Evolutionary conservation across 1,140 invertebrate species (phyloP).

Genomic region (Camponotus floridanus): DNA sequence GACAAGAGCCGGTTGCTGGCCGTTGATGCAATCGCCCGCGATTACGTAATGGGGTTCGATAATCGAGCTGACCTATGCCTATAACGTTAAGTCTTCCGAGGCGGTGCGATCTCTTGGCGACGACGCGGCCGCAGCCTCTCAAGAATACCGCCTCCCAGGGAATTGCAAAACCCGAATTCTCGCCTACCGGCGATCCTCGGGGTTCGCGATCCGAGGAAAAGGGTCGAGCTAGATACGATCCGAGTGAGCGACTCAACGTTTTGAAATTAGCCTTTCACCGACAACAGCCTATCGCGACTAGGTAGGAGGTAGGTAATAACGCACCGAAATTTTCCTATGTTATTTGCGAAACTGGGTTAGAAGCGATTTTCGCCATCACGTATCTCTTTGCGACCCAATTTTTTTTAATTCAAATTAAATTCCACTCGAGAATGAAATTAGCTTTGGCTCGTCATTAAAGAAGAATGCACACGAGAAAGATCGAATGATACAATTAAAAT

Average conservation of each 20-base stretch:
- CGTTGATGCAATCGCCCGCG: conserved; percentile 24
- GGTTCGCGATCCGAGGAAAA: background rate
- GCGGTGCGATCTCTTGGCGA: background rate
- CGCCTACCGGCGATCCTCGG: too few relatives aligned
- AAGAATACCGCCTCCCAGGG: background rate
- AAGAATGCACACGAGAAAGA: too few relatives aligned
- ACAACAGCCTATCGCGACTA: background rate
- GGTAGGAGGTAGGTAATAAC: background rate
- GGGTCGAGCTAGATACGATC: background rate
- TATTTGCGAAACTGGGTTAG: conserved; percentile 6
- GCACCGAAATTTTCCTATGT: conserved; percentile 9
- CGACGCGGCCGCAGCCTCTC: background rate
- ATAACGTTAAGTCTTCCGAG: background rate
- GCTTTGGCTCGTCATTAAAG: too few relatives aligned
- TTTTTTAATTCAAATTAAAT: background rate
- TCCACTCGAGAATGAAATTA: background rate
- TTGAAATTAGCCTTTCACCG: conserved; percentile 39
- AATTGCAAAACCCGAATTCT: conserved; percentile 1
- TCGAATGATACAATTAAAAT: background rate
- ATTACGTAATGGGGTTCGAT: conserved; percentile 54
- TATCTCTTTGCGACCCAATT: background rate
- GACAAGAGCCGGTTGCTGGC: background rate
- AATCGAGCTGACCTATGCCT: conserved; percentile 25
- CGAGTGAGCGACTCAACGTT: background rate
- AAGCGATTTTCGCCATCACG: background rate